A percentile compares a stretch with the other conserved stretches of the same genome.
Conservation (phyloP, 2,888 invertebrate genomes). For the Germaria angustata region DNA sequence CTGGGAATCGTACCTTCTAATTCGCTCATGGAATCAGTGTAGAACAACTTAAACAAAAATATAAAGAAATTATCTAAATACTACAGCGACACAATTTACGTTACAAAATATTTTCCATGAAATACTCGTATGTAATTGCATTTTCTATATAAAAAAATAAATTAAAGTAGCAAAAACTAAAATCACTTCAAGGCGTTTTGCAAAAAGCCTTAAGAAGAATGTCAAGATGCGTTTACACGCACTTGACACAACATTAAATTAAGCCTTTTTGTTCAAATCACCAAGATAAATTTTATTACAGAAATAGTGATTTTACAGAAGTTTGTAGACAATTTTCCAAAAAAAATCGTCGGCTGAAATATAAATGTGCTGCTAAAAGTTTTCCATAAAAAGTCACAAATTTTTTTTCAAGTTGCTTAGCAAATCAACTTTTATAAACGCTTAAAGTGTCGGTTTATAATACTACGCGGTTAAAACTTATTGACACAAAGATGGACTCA, state of each 20-base stretch:
- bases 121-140: constrained; percentile 62
- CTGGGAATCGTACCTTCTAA: too few species aligned
- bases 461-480: too few species aligned
- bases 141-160: constrained; percentile 35
- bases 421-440: too few species aligned
- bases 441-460: too few species aligned
- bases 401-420: too few species aligned
- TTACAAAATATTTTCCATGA: constrained; percentile 40
- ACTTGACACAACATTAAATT: constrained; percentile 64
- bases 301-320: constrained; percentile 32
- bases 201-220: constrained; percentile 26
- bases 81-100: neutral
- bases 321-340: neutral
- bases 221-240: constrained; percentile 63
- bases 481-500: too few species aligned
- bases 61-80: neutral
- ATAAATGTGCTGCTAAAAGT: too few species aligned
- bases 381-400: too few species aligned
- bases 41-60: neutral
- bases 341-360: neutral
- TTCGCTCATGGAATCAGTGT: constrained; percentile 20
- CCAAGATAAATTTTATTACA: constrained; percentile 28
- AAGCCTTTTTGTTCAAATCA: constrained; percentile 45
- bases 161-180: neutral
- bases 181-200: neutral